Base-by-base conservation (phyloP, 2,797 vertebrate species). In the Oreortyx pictus region DNA sequence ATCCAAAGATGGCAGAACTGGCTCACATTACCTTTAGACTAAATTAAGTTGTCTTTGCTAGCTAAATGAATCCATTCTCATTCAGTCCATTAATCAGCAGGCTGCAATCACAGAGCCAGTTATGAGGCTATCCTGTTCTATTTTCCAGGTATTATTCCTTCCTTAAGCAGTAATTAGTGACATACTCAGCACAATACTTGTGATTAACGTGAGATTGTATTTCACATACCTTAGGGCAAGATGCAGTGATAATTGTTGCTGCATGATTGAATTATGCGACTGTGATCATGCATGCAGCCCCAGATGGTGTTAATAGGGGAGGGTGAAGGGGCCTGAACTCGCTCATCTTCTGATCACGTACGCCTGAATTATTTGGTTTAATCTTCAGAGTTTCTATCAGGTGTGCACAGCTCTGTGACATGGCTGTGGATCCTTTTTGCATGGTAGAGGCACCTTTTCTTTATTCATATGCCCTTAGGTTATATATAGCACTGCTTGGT, bases 321-420 rank as follows among this genome's bases (percentile, higher is more conserved):
- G 49, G 62, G 50, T 33, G 64, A 62, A 68, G 79, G 78, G 46
- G 43, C 61, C 61, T 67, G 61, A 60, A 7, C 65, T 92, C 23
- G 65, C 62, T 65, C 72, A 39, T 33, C 37, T 33, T 50, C 59
- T 75, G 12, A 39, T 59, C 49, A 54, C 74, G 22, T 14, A 8
- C 77, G 73, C 29, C 65, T 80, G 70, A 93, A 88, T 85, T 77
- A 90, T 65, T 92, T 74, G 77, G 61, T 66, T 85, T 61, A 64
- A 59, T 90, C 59, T 90, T 79, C 76, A 68, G 80, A 72, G 86
- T 8, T 2, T 79, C 74, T 56, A 4, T 72, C 35, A 73, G 43
- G 68, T 0, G 1, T 52, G 44, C 47, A 41, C 1, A 1, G 24
- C n/a, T 35, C 57, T 77, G 4, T 67, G 84, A 64, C 64, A 61